Base-by-base conservation (phyloP, 2,113 vertebrate species). In the Siniperca chuatsi region DNA sequence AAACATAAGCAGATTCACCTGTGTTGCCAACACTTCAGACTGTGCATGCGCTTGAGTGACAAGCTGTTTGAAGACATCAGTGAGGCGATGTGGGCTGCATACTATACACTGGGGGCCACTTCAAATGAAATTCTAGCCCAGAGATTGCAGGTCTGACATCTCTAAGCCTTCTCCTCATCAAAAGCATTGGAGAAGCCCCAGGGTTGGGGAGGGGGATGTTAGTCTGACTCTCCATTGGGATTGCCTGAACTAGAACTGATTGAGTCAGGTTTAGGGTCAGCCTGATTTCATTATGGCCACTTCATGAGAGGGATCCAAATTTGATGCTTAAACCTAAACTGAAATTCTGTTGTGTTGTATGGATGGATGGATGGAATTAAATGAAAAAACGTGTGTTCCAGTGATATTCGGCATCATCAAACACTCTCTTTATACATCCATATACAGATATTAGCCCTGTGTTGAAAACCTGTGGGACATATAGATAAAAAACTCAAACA, bases 111-210 rank as follows among this genome's bases (percentile, higher is more conserved):
- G 44, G 81, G 81, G 89, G 84, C 61, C 85, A 83, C 88, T 93
- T 93, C 86, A 93, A 92, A 93, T 75, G 61, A 84, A 90, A 92
- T 90, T 90, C 58, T 72, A 92, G 58, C 79, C 79, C 69, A 60
- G 73, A 90, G 89, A 92, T 83, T 88, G 90, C 81, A 87, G 81
- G 74, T 92, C 88, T 89, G 86, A 93, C 84, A 87, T 71, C 85
- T 75, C 46, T 70, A 74, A 92, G 85, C 79, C 78, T 29, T 80
- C 71, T 83, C 82, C 65, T 91, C 90, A 86, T 94, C 85, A 90
- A 77, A 44, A 9, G 65, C 81, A 76, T 55, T 8, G 37, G 70
- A 83, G 37, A 67, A 87, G 87, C 81, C 83, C 79, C 64, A 78
- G 68, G 54, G 77, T 79, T 4, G 57, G 35, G 78, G 20, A 64